phyloP scores from a whole-genome alignment of 2,113 vertebrate species.

The Protobothrops mucrosquamatus region DNA sequence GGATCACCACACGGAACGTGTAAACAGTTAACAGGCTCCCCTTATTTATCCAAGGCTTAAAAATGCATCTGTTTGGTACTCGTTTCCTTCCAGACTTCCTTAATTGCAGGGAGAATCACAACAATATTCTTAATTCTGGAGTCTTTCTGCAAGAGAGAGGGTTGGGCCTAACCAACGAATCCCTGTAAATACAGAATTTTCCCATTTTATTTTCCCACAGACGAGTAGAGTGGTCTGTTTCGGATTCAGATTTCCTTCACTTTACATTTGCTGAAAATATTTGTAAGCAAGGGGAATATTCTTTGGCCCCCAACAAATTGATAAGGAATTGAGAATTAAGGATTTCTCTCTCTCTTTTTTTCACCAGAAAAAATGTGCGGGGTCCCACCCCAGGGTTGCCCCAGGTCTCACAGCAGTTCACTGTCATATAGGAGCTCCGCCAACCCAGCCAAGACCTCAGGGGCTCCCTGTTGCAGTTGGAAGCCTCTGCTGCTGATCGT shows the following conservation, averaged over 20 bases:
- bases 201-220: neutral
- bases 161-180: neutral
- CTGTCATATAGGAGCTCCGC: constrained; percentile 47
- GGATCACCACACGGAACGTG: neutral
- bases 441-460: constrained; percentile 45
- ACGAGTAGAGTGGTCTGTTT: too few relatives aligned
- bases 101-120: too few relatives aligned
- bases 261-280: neutral
- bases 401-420: constrained; percentile 35
- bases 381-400: constrained; percentile 54
- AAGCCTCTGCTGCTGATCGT: constrained; percentile 84
- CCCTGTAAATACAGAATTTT: neutral
- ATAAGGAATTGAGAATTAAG: neutral
- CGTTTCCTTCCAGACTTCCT: neutral
- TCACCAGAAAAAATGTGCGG: constrained; percentile 81
- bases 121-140: neutral
- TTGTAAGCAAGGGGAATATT: neutral
- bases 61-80: neutral
- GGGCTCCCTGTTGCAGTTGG: constrained; percentile 67
- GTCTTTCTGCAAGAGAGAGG: neutral
- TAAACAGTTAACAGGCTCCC: neutral
- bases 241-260: neutral
- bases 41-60: neutral
- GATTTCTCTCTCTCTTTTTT: neutral
- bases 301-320: neutral